Evolutionary conservation across 2,113 vertebrate genomes (phyloP).

Genomic region (Ctenodactylus gundi): DNA sequence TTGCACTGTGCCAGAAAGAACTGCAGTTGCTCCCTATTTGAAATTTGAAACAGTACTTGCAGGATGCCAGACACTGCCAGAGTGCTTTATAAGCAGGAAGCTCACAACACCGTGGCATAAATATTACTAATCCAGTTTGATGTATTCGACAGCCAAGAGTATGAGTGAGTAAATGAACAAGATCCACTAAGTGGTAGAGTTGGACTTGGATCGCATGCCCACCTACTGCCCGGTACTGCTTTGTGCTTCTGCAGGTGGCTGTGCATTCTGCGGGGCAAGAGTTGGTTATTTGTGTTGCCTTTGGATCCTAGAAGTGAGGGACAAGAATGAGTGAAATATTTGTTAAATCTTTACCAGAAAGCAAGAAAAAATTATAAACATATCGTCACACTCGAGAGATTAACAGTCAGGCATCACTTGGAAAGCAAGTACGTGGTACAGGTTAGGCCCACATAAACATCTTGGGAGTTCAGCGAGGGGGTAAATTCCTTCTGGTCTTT

Average conservation of each 20-base stretch:
- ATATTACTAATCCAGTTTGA: not conserved
- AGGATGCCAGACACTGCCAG: not conserved
- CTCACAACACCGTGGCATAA: not conserved
- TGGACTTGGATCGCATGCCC: not conserved
- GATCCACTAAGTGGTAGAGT: not conserved
- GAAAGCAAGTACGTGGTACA: not conserved
- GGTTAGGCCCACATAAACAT: not conserved
- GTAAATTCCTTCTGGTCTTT: not conserved
- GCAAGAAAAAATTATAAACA: not conserved
- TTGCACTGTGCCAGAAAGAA: not conserved
- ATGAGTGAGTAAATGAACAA: not conserved
- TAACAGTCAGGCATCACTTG: not conserved
- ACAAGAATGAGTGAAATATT: not conserved
- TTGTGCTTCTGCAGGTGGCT: not conserved
- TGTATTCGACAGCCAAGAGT: not conserved
- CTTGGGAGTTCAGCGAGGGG: not conserved
- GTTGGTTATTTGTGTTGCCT: not conserved
- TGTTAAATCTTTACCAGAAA: not conserved
- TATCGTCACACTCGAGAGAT: not conserved
- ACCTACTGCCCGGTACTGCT: rapidly evolving
- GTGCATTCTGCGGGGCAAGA: too few relatives aligned
- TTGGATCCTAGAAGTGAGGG: not conserved
- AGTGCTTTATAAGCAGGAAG: not conserved
- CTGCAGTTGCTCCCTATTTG: not conserved
- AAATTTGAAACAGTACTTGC: not conserved